Evolutionary conservation across 30 jellyfish, hydroid and myxozoan species (phyloP), one percentile per base, ranked within the genome.

Genomic region (Aurelia coerulea): DNA sequence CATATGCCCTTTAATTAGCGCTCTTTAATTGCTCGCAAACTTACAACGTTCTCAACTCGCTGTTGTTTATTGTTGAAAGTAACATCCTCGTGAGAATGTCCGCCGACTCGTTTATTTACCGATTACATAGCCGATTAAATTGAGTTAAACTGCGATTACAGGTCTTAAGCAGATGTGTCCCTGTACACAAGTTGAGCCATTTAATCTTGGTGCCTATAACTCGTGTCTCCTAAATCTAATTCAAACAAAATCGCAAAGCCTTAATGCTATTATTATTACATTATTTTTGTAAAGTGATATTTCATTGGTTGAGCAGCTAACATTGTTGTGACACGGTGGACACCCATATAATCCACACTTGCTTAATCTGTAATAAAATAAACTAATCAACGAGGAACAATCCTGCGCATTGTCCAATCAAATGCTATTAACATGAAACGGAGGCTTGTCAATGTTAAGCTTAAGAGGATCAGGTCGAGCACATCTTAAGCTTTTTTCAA

Each of bases 121-220:
- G 54, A 74, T 74, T 74, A 37, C 59, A 34, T 37, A 42, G 82
- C 81, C 74, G 78, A 58, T 67, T 65, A 54, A 68, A 53, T 69
- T 49, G 91, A 81, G 91, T 81, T 81, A 68, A 81, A 70, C 79
- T 33, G 77, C 35, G 86, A 83, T 83, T 54, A 83, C 86, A 72
- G 37, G 53, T 49, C 60, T 78, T 60, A 71, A 71, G 81, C 63
- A 83, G 92, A 83, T 54, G 83, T 83, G 78, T 50, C 71, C 56
- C 56, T 60, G 31, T 23, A 60, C 70, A 17, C 70, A 60, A 60
- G 11, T 17, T 60, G 34, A 60, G 70, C 56, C 56, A 46, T 46
- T 46, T 41, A 19, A 63, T 50, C 64, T 70, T 52, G 41, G 39
- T 39, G 78, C 64, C 88, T 53, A 15, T n/a, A 62, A 78, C 88